Base-by-base conservation (phyloP, 2,113 vertebrate genomes). In the Aspidoscelis tigris region DNA sequence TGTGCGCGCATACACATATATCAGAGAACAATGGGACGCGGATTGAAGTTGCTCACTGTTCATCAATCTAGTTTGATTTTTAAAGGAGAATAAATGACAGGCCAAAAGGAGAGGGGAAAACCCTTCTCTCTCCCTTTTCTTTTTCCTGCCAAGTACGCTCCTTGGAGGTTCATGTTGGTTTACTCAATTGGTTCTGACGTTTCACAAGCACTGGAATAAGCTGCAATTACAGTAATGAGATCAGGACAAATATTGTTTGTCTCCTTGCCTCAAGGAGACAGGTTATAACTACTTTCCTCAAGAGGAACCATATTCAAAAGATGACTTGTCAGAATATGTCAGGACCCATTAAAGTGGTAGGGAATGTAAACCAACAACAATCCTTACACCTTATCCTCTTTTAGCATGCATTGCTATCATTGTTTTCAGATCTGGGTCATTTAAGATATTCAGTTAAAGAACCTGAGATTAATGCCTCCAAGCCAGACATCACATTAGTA, bases 141-240 rank as follows among this genome's bases (percentile, higher is more conserved):
- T 2, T 66, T 61, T 50, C 47, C 76, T 61, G 33, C 44, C 86
- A 24, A 3, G 14, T 53, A 69, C 5, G 1, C 58, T 92, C 81
- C 81, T 80, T n/a, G 9, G 83, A 90, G 83, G 47, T 84, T 90
- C 76, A 22, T 33, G 44, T 70, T 3, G 33, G 41, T 78, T 86
- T 92, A 68, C 74, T 80, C 82, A 71, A 92, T 93, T 88, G 80
- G 75, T 90, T 84, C 86, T 89, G 83, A 84, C 83, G 82, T 90
- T 92, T 90, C 89, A 87, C 65, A 78, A 78, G 85, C 85, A 89
- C 87, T 88, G 89, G 81, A 92, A 82, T 76, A 84, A 33, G 68
- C 33, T 78, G 72, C 80, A 91, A 87, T 92, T 92, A 95, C 89
- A 92, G 87, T 85, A 90, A 90, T 78, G 74, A 87, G 89, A 88